phyloP scores from a whole-genome alignment of 2,888 invertebrate species.

The Pachycephus smyrnensis region DNA sequence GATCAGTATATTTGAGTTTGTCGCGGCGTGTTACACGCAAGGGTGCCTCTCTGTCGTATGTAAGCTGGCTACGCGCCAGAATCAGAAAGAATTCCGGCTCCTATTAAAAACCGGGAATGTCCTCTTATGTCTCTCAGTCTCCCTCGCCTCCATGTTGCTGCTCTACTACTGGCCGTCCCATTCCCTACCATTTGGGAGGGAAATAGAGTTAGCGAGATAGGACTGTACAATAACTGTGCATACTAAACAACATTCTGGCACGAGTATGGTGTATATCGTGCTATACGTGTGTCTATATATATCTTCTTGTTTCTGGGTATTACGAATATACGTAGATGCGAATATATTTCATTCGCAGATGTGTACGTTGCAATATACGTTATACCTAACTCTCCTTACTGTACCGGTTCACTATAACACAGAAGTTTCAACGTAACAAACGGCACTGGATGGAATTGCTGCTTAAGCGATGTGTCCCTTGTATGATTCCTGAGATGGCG shows the following conservation, averaged over 20 bases:
- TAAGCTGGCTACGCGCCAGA: constrained; percentile 49
- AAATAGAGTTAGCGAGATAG: constrained; percentile 25
- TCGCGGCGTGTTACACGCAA: constrained; percentile 45
- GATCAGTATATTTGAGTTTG: constrained; percentile 48
- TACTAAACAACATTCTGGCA: constrained; percentile 21
- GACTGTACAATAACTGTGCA: constrained; percentile 17
- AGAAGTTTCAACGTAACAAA: constrained; percentile 32
- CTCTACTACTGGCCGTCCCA: constrained; percentile 6
- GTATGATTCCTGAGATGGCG: constrained; percentile 48
- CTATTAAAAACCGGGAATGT: constrained; percentile 53
- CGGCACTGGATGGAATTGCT: constrained; percentile 38
- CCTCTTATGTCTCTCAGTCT: constrained; percentile 41
- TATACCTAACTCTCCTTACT: neutral
- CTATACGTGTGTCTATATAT: neutral
- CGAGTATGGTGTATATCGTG: neutral
- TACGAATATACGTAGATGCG: neutral
- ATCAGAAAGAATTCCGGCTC: constrained; percentile 46
- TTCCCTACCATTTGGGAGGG: constrained; percentile 12
- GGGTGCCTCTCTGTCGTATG: constrained; percentile 34
- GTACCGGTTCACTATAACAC: neutral
- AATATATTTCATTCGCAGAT: neutral
- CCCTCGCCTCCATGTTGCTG: constrained; percentile 17
- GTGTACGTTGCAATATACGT: neutral
- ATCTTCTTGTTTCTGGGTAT: neutral
- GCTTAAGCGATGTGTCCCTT: constrained; percentile 47